Base-by-base conservation (phyloP, 2,113 vertebrate genomes). In the Apodemus speciosus region DNA sequence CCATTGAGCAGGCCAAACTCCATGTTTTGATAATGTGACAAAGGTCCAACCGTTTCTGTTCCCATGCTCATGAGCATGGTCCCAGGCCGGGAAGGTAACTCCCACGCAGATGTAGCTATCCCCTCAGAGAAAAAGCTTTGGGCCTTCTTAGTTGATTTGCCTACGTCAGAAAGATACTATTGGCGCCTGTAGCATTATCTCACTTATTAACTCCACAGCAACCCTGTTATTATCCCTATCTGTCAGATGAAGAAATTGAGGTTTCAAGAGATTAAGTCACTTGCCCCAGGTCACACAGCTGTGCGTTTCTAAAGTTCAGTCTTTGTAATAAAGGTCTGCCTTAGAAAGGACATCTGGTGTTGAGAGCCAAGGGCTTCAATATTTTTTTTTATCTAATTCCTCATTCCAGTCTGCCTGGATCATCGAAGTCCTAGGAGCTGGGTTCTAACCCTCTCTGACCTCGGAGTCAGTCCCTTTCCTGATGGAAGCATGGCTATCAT, bases 21-120 rank as follows among this genome's bases (percentile, higher is more conserved):
- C 27, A 53, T 71, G 43, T 68, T 95, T 90, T 93, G 58, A 75
- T 81, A 89, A 96, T 91, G 79, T 75, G 7, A 90, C 69, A 81
- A 93, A 89, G 18, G 73, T 91, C 18, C 40, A 46, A 62, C 27
- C 3, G 1, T 25, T 92, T 96, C 81, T 72, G 38, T 23, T 90
- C 32, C n/a, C 27, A 40, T 83, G 89, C 14, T 40, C 15, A 69
- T 51, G 73, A 83, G 11, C 51, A 73, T 91, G 38, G 56, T 35
- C 58, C 21, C 16, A 18, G 18, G 43, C 51, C 56, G 35, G 79
- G 32, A 68, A 83, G 85, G 32, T n/a, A 60, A 27, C 40, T 53
- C 30, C 46, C 51, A 89, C 56, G 71, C 43, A 80, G 76, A 89
- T 79, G 23, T 56, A 51, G 20, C 18, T 18, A 40, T 35, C n/a